Conservation (phyloP, 2,888 invertebrate species). For the Colostygia pectinataria region DNA sequence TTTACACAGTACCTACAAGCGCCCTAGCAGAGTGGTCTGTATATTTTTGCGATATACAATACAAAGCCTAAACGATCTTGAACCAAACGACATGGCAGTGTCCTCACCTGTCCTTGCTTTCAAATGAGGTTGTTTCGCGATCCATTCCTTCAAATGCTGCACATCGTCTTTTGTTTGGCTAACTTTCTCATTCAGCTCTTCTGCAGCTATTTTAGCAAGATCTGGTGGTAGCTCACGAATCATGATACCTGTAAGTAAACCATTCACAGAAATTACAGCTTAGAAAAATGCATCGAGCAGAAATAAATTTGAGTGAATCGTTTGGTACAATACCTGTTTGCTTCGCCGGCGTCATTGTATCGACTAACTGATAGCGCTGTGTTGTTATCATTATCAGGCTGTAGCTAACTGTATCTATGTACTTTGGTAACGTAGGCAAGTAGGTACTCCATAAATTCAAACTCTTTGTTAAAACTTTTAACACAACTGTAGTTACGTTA, state of each 20-base stretch:
- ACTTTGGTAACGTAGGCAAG: constrained; percentile 6
- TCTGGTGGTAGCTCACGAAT: constrained; percentile 67
- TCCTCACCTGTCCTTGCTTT: constrained; percentile 78
- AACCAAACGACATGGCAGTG: constrained; percentile 1
- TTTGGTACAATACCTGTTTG: constrained; percentile 32
- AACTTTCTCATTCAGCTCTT: constrained; percentile 78
- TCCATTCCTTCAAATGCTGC: constrained; percentile 75
- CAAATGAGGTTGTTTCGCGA: constrained; percentile 79
- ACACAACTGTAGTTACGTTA: too few relatives aligned
- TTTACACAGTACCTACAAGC: too few relatives aligned
- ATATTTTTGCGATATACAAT: too few relatives aligned
- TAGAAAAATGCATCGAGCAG: background rate
- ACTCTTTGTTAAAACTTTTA: too few relatives aligned
- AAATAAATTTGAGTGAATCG: constrained; percentile 1
- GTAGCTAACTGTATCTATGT: background rate
- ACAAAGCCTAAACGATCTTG: background rate
- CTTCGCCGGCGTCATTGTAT: constrained; percentile 34
- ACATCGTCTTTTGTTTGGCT: constrained; percentile 65
- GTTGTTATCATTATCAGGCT: constrained; percentile 41
- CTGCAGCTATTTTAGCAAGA: constrained; percentile 70
- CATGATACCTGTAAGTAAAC: constrained; percentile 44
- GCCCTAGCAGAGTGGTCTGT: too few relatives aligned
- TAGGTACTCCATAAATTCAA: constrained; percentile 27
- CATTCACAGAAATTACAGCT: too few relatives aligned
- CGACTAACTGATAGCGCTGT: constrained; percentile 50